A percentile compares a stretch with the other conserved stretches of the same genome.
These are phyloP conservation scores for Natator depressus DNA, from an alignment of 2,113 vertebrate species.

Conservation along the genomic window DNA sequence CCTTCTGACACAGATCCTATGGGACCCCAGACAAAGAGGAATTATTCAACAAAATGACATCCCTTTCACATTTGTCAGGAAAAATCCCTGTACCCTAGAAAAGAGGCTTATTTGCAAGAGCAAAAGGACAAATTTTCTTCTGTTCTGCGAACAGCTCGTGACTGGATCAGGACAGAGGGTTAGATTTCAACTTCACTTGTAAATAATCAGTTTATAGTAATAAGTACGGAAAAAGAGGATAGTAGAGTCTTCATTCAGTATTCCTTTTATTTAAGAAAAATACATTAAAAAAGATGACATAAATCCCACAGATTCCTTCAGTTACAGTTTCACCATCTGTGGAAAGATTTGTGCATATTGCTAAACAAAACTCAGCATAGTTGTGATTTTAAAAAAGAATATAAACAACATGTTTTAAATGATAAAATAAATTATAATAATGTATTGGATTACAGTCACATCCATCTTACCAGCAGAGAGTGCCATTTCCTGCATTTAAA, in stretches of 20 bases:
- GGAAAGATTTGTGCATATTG: neutral
- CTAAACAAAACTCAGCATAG: neutral
- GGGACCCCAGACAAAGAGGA: neutral
- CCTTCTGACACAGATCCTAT: neutral
- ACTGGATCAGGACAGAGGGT: neutral
- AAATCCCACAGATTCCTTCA: neutral
- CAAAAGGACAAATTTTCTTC: neutral
- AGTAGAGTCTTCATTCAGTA: neutral
- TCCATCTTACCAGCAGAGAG: neutral
- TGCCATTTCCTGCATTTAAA: neutral
- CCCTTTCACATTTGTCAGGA: neutral
- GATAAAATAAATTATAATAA: neutral
- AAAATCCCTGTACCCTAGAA: neutral
- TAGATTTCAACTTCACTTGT: neutral
- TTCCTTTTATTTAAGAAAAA: neutral
- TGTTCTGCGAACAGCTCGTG: neutral
- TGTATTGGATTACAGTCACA: neutral
- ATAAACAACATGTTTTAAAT: neutral
- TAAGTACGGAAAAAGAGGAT: neutral
- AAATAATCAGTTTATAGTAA: neutral
- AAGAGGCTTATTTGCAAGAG: neutral
- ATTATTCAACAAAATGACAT: neutral
- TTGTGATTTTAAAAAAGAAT: neutral
- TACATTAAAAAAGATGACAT: neutral
- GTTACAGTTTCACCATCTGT: neutral